These are phyloP conservation scores for Chromobotia macracanthus DNA, from an alignment of 2,797 vertebrate genomes.

Conservation along the genomic window DNA sequence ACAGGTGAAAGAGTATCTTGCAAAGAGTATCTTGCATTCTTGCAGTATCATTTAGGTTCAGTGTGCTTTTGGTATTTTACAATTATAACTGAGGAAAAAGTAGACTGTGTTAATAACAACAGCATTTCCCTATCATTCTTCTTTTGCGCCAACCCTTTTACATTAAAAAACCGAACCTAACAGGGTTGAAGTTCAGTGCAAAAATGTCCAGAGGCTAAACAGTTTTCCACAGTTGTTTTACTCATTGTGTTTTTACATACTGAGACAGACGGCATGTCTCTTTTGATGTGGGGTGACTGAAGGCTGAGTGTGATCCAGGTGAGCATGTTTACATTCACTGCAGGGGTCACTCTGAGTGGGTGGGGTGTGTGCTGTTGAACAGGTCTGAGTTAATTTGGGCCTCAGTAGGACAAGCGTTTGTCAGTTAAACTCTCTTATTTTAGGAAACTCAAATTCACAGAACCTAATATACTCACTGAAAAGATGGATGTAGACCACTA, in stretches of 20 bases:
- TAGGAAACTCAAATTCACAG: neutral
- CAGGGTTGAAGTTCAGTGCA: neutral
- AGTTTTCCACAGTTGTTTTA: neutral
- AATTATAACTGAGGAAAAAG: too few species aligned
- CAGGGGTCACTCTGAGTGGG: conserved; percentile 1
- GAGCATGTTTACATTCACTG: conserved; percentile 26
- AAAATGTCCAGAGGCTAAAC: neutral
- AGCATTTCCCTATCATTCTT: neutral
- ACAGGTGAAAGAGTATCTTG: too few species aligned
- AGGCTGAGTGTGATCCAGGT: conserved; percentile 25
- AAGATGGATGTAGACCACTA: neutral
- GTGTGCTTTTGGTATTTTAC: too few species aligned
- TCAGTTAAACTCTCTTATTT: neutral
- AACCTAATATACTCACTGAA: neutral
- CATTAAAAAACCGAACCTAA: neutral
- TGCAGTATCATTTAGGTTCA: too few species aligned
- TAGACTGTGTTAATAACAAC: neutral
- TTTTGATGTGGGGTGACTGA: conserved; percentile 18
- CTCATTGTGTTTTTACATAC: neutral
- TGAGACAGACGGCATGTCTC: neutral
- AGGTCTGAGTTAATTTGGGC: neutral
- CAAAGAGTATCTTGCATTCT: too few species aligned
- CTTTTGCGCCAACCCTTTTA: neutral
- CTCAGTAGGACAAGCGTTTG: neutral
- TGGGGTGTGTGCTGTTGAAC: neutral